phyloP scores from a whole-genome alignment of 2,113 vertebrate species.

The Riparia riparia region DNA sequence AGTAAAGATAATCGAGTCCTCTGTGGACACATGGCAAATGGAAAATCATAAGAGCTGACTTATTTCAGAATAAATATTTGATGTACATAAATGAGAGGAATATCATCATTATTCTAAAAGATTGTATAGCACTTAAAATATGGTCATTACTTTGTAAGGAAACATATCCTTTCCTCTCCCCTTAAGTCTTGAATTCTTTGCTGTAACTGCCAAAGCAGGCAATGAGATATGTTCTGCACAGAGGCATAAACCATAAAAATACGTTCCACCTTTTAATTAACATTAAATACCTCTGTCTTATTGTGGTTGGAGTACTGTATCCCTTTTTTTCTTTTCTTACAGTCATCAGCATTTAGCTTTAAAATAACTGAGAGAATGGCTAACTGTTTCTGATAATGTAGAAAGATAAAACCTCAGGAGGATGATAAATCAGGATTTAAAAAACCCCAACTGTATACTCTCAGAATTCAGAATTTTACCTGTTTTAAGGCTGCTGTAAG shows the following conservation, averaged over 20 bases:
- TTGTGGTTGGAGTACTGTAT: neutral
- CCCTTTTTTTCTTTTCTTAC: neutral
- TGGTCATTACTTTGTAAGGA: neutral
- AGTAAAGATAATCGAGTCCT: neutral
- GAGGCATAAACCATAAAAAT: neutral
- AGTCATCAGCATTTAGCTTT: neutral
- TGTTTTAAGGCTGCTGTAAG: neutral
- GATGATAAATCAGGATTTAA: neutral
- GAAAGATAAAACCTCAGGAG: neutral
- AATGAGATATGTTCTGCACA: neutral
- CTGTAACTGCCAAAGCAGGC: neutral
- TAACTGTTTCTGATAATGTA: neutral
- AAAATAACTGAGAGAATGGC: neutral
- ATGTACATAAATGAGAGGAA: neutral
- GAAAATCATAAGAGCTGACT: neutral
- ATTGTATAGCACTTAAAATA: neutral
- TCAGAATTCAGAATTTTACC: neutral
- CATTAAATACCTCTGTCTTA: neutral
- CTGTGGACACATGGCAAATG: neutral
- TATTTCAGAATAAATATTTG: conserved; percentile 7
- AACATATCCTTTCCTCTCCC: neutral
- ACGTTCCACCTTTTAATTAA: neutral
- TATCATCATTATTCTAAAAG: neutral
- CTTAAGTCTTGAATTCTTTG: neutral
- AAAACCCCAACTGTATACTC: rapidly evolving